Evolutionary conservation across 2,797 vertebrate genomes (phyloP), one percentile per base, ranked within the genome.

Genomic region (Benthosema pterotum): DNA sequence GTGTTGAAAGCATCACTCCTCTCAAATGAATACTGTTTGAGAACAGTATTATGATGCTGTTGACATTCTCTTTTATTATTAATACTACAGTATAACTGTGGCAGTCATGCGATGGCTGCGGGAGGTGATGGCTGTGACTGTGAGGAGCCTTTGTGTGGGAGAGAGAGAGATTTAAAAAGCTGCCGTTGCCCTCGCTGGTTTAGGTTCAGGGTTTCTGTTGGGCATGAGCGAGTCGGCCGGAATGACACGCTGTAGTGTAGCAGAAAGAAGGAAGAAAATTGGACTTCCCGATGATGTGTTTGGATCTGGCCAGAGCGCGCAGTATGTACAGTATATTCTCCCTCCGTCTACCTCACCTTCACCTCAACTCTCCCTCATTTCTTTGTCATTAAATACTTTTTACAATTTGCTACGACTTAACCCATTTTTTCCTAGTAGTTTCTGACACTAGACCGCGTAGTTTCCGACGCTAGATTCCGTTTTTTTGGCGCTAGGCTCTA

Each of bases 231-330:
- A 71, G 63, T 14, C 42, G 66, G 63, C 38, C 48, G 6, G 15
- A 56, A 49, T 55, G 28, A 49, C 42, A 38, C n/a, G n/a, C n/a
- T n/a, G n/a, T n/a, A 25, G 3, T 25, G 22, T 22, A 17, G 13
- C 13, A n/a, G 55, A 42, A 28, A 65, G 60, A 25, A 25, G 5
- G 22, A 11, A 15, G 12, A 60, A 18, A 14, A 51, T 5, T 28
- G 42, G 48, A 77, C 71, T 87, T 79, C 63, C 64, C 65, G 74
- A 69, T 75, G 69, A 72, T 77, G 72, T 68, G 74, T 84, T 80
- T 74, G 72, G 46, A 2, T 73, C 83, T 74, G 75, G 71, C 67
- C 60, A 19, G 42, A 84, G 73, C 65, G 53, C 72, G 52, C 50
- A 60, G 82, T 81, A 55, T n/a, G n/a, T n/a, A n/a, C n/a, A n/a